phyloP scores from a whole-genome alignment of 2,888 invertebrate species.

The Sipha maydis region DNA sequence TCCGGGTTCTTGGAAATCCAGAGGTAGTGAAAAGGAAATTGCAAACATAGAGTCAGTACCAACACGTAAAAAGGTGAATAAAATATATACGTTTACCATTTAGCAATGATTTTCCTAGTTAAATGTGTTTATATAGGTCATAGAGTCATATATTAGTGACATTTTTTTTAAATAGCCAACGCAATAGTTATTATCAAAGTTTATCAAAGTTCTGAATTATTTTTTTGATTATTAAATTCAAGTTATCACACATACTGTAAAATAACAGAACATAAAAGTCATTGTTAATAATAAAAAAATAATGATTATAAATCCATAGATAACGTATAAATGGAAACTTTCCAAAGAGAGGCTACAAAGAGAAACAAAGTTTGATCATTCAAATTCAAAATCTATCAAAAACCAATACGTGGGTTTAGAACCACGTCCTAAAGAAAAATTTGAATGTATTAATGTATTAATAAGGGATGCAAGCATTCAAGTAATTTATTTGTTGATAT shows the following conservation, averaged over 20 bases:
- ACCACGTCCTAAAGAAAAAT: conserved; percentile 38
- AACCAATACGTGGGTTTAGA: conserved; percentile 42
- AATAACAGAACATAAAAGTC: no score
- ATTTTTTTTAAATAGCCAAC: no score
- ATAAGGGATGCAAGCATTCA: conserved; percentile 17
- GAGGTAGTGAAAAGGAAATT: conserved; percentile 64
- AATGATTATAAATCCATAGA: not conserved
- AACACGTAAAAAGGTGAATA: conserved; percentile 61
- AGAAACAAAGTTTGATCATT: conserved; percentile 5
- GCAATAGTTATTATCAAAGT: not conserved
- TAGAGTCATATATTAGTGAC: not conserved
- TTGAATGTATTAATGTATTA: not conserved
- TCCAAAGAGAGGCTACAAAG: not conserved
- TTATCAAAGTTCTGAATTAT: not conserved
- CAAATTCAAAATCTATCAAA: conserved; percentile 4
- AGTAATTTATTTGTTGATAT: not conserved
- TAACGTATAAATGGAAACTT: conserved; percentile 44
- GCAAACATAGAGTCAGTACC: conserved; percentile 57
- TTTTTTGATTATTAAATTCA: not conserved
- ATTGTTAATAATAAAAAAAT: no score
- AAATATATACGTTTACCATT: not conserved
- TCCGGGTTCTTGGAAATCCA: conserved; percentile 63
- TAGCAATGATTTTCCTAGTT: not conserved
- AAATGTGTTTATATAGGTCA: not conserved
- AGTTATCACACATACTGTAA: no score